Evolutionary conservation across 1,140 invertebrate genomes (phyloP).

Genomic region (Pollicipes pollicipes): DNA sequence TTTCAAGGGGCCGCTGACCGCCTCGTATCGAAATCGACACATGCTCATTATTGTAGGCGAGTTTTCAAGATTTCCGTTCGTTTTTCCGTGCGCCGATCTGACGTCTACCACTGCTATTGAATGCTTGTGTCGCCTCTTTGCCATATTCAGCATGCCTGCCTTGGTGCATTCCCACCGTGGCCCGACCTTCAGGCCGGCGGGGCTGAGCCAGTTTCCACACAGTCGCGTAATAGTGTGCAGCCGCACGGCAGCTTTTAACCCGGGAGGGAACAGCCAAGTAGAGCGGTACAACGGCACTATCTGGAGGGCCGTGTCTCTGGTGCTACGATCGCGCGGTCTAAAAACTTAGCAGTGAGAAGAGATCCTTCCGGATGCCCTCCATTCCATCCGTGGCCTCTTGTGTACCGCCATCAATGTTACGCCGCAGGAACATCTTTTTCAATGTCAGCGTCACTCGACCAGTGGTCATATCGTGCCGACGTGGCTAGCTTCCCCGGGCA

Average conservation of each 20-base stretch:
- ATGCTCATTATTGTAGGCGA: conserved; percentile 22
- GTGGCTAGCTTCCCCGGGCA: no score
- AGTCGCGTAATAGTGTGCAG: conserved; percentile 13
- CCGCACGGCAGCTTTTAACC: conserved; percentile 15
- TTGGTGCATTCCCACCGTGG: conserved; percentile 20
- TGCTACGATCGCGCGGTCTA: conserved; percentile 10
- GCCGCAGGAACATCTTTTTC: conserved; percentile 13
- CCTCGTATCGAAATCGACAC: conserved; percentile 19
- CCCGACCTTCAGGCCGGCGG: conserved; percentile 17
- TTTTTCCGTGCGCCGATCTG: conserved; percentile 18
- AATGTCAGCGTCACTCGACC: conserved; percentile 9
- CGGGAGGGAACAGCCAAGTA: conserved; percentile 14
- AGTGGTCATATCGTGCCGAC: neutral
- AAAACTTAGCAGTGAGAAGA: conserved; percentile 9
- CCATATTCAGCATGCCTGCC: conserved; percentile 16
- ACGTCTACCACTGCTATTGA: conserved; percentile 18
- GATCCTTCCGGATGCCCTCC: conserved; percentile 11
- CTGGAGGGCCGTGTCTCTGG: conserved; percentile 17
- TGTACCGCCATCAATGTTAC: conserved; percentile 14
- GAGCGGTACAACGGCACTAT: conserved; percentile 17
- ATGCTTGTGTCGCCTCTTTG: conserved; percentile 17
- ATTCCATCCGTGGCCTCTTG: conserved; percentile 12
- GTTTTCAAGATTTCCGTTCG: conserved; percentile 24
- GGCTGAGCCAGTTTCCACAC: conserved; percentile 15
- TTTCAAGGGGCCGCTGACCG: conserved; percentile 22